Percentiles rank a stretch among this genome's conserved stretches.
These are phyloP conservation scores for Sylvia atricapilla DNA, from an alignment of 2,113 vertebrate genomes.

Conservation along the genomic window DNA sequence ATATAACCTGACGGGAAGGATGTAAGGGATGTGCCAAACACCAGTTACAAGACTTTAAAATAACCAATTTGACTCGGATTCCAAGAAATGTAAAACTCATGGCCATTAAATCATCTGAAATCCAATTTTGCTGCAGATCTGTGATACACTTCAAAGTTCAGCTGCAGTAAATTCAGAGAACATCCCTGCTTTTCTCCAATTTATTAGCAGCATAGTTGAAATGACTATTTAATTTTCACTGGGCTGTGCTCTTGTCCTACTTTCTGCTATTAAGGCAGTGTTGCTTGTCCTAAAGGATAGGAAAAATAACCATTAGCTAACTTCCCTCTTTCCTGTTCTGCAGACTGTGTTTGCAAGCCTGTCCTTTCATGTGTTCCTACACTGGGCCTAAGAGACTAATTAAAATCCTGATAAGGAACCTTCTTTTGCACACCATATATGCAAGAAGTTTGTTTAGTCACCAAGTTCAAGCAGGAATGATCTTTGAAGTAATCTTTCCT, in stretches of 20 bases:
- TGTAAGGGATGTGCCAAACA: not conserved
- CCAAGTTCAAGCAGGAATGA: not conserved
- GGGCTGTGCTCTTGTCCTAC: not conserved
- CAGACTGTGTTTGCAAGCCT: not conserved
- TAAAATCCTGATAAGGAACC: not conserved
- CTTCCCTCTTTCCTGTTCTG: not conserved
- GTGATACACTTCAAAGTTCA: not conserved
- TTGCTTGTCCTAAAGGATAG: not conserved
- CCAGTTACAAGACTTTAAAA: not conserved
- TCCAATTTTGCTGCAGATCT: not conserved
- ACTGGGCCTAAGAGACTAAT: conserved; percentile 33
- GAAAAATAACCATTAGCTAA: conserved; percentile 11
- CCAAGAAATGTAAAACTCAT: not conserved
- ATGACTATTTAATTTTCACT: not conserved
- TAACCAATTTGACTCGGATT: not conserved
- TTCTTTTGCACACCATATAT: not conserved
- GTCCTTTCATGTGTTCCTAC: conserved; percentile 29
- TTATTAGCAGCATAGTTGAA: not conserved
- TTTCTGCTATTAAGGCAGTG: not conserved
- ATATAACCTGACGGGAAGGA: not conserved
- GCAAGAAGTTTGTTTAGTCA: conserved; percentile 24
- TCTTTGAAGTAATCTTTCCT: conserved; percentile 31
- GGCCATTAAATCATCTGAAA: not conserved
- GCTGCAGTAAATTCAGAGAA: not conserved
- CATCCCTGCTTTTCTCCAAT: not conserved